These are phyloP conservation scores for Trichopoda pennipes DNA, from an alignment of 2,888 invertebrate genomes.

Conservation along the genomic window DNA sequence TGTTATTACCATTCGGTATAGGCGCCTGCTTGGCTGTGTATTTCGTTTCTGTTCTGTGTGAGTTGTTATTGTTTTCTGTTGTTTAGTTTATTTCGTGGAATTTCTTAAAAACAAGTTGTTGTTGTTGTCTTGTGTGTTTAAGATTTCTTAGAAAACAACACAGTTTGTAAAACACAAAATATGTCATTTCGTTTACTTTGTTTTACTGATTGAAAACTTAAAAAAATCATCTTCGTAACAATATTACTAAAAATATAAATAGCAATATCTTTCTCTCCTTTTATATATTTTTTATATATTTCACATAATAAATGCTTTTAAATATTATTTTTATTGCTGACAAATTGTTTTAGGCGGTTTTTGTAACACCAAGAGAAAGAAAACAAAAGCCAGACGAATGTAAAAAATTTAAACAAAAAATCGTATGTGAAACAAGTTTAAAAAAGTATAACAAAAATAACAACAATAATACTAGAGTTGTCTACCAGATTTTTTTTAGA, in stretches of 20 bases:
- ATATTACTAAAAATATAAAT: not conserved
- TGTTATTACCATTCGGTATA: too few relatives aligned
- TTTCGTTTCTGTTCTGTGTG: too few relatives aligned
- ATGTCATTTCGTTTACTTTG: too few relatives aligned
- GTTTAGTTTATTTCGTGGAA: too few relatives aligned
- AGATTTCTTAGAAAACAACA: too few relatives aligned
- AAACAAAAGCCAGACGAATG: not conserved
- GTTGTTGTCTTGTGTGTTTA: too few relatives aligned
- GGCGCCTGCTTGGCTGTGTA: too few relatives aligned
- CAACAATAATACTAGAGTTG: slow-evolving; percentile 24
- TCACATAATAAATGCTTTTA: not conserved
- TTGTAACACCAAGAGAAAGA: slow-evolving; percentile 10
- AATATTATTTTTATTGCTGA: slow-evolving; percentile 14
- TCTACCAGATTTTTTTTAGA: slow-evolving; percentile 13
- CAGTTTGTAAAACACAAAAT: too few relatives aligned
- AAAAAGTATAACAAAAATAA: slow-evolving; percentile 29
- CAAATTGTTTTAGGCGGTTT: slow-evolving; percentile 47
- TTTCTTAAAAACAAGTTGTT: too few relatives aligned
- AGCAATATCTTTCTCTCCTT: not conserved
- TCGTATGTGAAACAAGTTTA: slow-evolving; percentile 6
- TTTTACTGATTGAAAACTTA: too few relatives aligned
- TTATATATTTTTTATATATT: slow-evolving; percentile 1
- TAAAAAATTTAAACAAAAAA: not conserved
- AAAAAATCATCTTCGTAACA: too few relatives aligned
- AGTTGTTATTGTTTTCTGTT: too few relatives aligned